phyloP scores from a whole-genome alignment of 1,140 invertebrate genomes.

The Pomacea maculata region DNA sequence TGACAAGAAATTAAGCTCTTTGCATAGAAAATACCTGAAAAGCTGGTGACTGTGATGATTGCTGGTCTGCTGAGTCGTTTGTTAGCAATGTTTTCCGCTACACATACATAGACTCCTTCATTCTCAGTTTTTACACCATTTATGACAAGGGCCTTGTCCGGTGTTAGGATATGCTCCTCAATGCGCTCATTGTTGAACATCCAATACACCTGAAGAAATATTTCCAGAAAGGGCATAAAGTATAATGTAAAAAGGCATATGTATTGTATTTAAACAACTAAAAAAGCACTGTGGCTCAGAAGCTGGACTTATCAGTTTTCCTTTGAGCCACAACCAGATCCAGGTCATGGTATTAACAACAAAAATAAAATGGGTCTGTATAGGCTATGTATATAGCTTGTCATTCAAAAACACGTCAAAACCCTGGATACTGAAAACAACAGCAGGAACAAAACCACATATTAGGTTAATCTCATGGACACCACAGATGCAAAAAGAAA shows the following conservation, averaged over 20 bases:
- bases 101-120: constrained; percentile 14
- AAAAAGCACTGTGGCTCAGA: not conserved
- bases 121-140: not conserved
- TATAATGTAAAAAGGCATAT: not conserved
- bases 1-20: too few species aligned
- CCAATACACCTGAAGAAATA: constrained; percentile 18
- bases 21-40: too few species aligned
- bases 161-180: not conserved
- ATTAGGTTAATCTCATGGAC: not conserved
- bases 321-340: too few species aligned
- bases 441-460: too few species aligned
- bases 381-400: too few species aligned
- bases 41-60: not conserved
- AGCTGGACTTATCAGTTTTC: not conserved
- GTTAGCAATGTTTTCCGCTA: constrained; percentile 15
- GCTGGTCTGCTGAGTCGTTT: constrained; percentile 16
- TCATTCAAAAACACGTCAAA: too few species aligned
- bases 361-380: too few species aligned
- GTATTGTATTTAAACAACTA: not conserved
- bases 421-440: too few species aligned
- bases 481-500: not conserved
- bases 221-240: not conserved
- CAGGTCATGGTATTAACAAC: too few species aligned
- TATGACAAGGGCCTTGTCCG: not conserved
- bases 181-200: constrained; percentile 8